Evolutionary conservation across 2,797 vertebrate genomes (phyloP).

Genomic region (Alosa sapidissima): DNA sequence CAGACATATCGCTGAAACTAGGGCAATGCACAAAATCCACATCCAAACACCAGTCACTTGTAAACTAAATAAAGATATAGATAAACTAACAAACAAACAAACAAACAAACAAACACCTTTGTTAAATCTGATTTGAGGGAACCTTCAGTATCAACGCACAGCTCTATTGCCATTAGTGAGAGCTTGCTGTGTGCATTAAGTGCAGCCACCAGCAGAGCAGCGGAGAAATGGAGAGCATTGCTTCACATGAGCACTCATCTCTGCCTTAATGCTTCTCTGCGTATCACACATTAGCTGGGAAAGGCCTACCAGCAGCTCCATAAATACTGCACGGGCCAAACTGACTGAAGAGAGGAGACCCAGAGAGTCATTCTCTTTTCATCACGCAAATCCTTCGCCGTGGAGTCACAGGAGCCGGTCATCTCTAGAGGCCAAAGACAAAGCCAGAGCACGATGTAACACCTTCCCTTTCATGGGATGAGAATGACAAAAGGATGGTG

Average conservation of each 20-base stretch:
- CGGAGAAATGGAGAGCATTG: background rate
- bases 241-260: background rate
- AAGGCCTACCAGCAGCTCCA: background rate
- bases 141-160: background rate
- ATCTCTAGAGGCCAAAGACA: background rate
- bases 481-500: constrained; percentile 27
- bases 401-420: background rate
- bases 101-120: background rate
- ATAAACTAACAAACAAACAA: too few species aligned
- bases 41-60: too few species aligned
- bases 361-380: background rate
- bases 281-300: background rate
- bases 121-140: background rate
- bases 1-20: background rate
- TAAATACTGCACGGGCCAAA: background rate
- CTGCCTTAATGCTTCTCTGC: background rate
- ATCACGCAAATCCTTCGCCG: background rate
- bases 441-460: background rate
- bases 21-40: background rate
- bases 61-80: too few species aligned
- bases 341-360: background rate
- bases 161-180: background rate
- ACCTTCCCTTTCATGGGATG: background rate
- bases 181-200: background rate
- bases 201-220: background rate